These are phyloP conservation scores for Trichosurus vulpecula DNA, from an alignment of 2,797 vertebrate species.

Conservation along the genomic window DNA sequence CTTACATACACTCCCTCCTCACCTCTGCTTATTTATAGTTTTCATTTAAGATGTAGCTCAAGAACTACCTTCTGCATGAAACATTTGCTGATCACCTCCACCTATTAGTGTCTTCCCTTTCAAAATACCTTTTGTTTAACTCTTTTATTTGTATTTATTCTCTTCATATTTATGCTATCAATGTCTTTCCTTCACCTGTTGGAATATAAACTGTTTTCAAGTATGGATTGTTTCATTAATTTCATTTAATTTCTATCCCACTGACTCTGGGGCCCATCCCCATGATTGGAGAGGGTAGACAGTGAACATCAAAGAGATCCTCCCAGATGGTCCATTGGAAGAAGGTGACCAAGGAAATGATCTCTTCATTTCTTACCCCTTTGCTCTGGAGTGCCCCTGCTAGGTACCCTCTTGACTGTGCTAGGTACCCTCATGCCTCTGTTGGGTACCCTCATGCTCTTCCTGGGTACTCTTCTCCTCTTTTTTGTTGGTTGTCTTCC, in stretches of 20 bases:
- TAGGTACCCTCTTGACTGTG: no score
- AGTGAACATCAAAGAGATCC: no score
- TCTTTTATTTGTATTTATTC: neutral
- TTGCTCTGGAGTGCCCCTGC: neutral
- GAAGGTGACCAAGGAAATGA: no score
- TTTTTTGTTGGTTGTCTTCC: neutral
- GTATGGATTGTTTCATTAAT: neutral
- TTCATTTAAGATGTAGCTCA: neutral
- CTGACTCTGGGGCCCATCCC: neutral
- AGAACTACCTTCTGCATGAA: neutral
- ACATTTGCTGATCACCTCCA: neutral
- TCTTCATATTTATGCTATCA: neutral
- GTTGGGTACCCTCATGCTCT: no score
- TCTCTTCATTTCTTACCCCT: neutral
- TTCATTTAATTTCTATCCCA: neutral
- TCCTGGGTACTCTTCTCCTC: no score
- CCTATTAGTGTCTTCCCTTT: neutral
- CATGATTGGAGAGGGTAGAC: no score
- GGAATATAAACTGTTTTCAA: neutral
- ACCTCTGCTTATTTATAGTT: neutral
- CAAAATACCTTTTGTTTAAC: neutral
- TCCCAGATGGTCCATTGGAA: no score
- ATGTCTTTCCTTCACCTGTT: no score
- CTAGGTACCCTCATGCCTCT: neutral
- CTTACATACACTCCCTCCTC: neutral